Evolutionary conservation across 1,140 invertebrate species (phyloP).

Genomic region (Metaphire vulgaris): DNA sequence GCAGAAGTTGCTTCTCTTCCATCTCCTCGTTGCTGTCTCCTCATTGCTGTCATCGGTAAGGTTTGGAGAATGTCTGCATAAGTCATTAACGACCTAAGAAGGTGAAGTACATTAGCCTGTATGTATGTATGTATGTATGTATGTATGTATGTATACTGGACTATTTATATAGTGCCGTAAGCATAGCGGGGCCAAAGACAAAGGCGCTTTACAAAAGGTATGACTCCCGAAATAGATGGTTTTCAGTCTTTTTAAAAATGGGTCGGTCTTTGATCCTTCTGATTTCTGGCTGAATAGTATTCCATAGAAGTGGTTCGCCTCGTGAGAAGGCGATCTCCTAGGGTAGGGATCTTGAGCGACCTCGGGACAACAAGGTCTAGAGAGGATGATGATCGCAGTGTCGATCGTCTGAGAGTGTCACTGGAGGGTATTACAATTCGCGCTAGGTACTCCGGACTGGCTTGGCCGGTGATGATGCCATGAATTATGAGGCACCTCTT

Average conservation of each 20-base stretch:
- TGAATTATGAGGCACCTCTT: no score
- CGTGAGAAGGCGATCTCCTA: not conserved
- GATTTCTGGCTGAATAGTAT: not conserved
- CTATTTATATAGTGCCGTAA: not conserved
- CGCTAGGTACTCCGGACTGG: no score
- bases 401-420: no score
- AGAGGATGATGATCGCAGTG: no score
- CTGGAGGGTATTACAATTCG: no score
- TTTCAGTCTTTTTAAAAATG: not conserved
- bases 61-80: conserved; percentile 4
- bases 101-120: not conserved
- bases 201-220: no score
- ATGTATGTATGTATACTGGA: conserved; percentile 1
- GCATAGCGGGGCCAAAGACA: no score
- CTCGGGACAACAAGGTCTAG: no score
- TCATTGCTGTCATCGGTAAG: not conserved
- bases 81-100: not conserved
- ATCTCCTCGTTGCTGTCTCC: not conserved
- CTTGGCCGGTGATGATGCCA: no score
- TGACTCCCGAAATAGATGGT: no score
- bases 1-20: not conserved
- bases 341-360: no score
- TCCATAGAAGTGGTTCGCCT: not conserved
- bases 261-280: not conserved
- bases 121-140: conserved; percentile 15